Conservation (phyloP, 1,140 invertebrate genomes). For the Drosophila arizonae region DNA sequence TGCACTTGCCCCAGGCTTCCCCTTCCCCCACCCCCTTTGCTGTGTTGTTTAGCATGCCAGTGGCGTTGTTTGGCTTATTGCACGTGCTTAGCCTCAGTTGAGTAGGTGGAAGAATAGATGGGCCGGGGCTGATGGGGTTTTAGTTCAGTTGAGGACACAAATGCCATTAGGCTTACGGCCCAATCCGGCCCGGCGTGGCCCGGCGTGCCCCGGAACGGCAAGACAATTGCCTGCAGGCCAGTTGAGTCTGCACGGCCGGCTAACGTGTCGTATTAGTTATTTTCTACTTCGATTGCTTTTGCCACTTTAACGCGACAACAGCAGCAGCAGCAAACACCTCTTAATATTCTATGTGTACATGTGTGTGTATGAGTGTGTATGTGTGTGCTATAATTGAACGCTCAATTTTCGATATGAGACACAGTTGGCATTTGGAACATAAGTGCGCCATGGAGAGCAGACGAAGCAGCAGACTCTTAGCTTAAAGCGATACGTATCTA, state of each 20-base stretch:
- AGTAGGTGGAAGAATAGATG: constrained; percentile 5
- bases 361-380: constrained; percentile 52
- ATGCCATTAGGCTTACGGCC: constrained; percentile 76
- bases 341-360: constrained; percentile 9
- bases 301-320: constrained; percentile 78
- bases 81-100: constrained; percentile 67
- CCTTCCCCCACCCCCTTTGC: too few relatives aligned
- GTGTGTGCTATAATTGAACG: constrained; percentile 70
- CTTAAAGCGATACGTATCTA: too few relatives aligned
- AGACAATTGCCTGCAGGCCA: constrained; percentile 78
- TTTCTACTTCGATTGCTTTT: constrained; percentile 81
- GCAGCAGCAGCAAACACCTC: constrained; percentile 35
- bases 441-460: constrained; percentile 8
- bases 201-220: constrained; percentile 41
- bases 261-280: constrained; percentile 81
- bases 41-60: constrained; percentile 74
- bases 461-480: neutral
- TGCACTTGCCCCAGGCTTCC: neutral
- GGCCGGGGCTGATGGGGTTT: neutral
- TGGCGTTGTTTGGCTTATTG: constrained; percentile 80
- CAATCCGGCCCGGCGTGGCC: constrained; percentile 19
- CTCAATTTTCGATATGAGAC: constrained; percentile 72
- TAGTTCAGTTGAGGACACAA: constrained; percentile 36
- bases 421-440: constrained; percentile 20
- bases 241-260: constrained; percentile 58